These are phyloP conservation scores for Ecdyonurus torrentis DNA, from an alignment of 2,888 invertebrate species.

Conservation along the genomic window DNA sequence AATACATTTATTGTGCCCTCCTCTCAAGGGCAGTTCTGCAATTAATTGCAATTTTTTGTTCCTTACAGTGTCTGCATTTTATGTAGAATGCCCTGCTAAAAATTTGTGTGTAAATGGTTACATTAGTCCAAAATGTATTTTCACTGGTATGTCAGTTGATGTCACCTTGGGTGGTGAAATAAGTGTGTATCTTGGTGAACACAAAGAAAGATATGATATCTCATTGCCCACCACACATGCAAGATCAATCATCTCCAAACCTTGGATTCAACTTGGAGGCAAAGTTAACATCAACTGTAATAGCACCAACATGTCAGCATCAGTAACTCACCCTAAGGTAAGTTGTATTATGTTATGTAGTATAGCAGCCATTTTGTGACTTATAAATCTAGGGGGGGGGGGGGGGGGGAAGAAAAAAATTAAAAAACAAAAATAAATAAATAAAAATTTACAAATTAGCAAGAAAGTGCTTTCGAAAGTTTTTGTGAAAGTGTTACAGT, in stretches of 20 bases:
- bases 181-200: constrained; percentile 14
- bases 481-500: too few species aligned
- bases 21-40: too few species aligned
- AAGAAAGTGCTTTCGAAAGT: too few species aligned
- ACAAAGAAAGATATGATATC: constrained; percentile 27
- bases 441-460: too few species aligned
- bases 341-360: too few species aligned
- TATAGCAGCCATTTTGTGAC: too few species aligned
- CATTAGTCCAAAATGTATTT: constrained; percentile 31
- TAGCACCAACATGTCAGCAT: constrained; percentile 23
- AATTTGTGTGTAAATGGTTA: constrained; percentile 28
- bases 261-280: constrained; percentile 32
- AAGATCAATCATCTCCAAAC: constrained; percentile 31
- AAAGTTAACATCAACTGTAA: constrained; percentile 26
- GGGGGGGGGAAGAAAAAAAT: too few species aligned
- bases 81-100: constrained; percentile 29
- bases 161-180: constrained; percentile 29
- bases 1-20: neutral
- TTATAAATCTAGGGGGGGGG: too few species aligned
- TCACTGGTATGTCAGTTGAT: constrained; percentile 32
- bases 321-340: constrained; percentile 30
- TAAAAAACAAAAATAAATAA: too few species aligned
- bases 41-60: too few species aligned
- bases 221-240: constrained; percentile 29
- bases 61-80: constrained; percentile 30